Conservation (phyloP, 2,888 invertebrate genomes). For the Ophion costatus region DNA sequence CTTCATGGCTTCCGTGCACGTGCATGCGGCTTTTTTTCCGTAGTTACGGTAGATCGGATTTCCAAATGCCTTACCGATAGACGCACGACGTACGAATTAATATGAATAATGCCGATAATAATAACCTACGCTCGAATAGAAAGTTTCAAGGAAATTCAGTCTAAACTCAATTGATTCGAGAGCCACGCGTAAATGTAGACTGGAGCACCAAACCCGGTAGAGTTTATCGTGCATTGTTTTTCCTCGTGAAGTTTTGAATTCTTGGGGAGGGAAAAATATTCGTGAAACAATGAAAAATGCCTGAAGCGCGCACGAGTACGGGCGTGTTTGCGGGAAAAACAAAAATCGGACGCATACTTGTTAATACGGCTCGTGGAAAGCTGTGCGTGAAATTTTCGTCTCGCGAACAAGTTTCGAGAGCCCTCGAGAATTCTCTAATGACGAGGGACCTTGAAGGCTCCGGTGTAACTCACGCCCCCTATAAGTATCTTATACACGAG, state of each 20-base stretch:
- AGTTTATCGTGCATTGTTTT: constrained; percentile 2
- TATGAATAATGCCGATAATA: neutral
- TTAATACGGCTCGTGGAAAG: constrained; percentile 27
- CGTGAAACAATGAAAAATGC: constrained; percentile 40
- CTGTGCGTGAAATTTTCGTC: constrained; percentile 60
- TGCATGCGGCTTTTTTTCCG: constrained; percentile 12
- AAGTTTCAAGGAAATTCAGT: constrained; percentile 3
- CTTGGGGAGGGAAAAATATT: constrained; percentile 37
- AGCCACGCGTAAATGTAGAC: neutral
- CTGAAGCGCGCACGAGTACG: neutral
- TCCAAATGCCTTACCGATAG: neutral
- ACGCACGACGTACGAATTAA: neutral
- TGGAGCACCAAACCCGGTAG: neutral
- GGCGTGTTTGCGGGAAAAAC: constrained; percentile 2
- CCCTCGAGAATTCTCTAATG: constrained; percentile 66
- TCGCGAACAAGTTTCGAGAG: constrained; percentile 51
- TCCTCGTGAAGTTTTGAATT: constrained; percentile 27
- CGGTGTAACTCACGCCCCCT: neutral
- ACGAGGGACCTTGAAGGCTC: constrained; percentile 55
- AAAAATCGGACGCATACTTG: neutral
- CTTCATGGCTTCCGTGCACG: neutral
- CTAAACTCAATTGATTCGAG: constrained; percentile 43
- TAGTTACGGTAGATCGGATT: neutral
- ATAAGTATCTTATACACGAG: constrained; percentile 20
- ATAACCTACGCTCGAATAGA: neutral